These are phyloP conservation scores for Hybos culiciformis DNA, from an alignment of 2,888 invertebrate species.

Conservation along the genomic window DNA sequence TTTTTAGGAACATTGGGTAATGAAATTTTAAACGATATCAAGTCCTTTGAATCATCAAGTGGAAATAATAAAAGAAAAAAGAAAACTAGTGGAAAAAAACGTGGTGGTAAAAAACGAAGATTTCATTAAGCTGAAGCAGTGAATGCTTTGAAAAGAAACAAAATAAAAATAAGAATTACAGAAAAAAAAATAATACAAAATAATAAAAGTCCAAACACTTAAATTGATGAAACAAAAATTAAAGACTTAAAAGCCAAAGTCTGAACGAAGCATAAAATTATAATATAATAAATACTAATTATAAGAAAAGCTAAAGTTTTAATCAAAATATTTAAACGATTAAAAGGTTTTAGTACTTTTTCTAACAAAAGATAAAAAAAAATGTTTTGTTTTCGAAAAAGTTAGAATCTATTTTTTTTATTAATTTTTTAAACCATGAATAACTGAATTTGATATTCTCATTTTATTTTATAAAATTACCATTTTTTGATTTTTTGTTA, in stretches of 20 bases:
- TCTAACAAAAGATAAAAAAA: too few species aligned
- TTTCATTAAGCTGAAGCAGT: constrained; percentile 24
- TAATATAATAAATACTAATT: constrained; percentile 5
- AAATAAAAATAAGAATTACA: neutral
- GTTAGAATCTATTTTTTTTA: too few species aligned
- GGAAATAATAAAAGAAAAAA: constrained; percentile 36
- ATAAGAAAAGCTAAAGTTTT: neutral
- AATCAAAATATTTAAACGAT: neutral
- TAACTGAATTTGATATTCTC: too few species aligned
- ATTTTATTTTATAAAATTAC: too few species aligned
- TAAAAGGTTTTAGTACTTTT: neutral
- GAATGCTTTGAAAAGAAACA: constrained; percentile 6
- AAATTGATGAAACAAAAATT: constrained; percentile 8
- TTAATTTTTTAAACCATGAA: too few species aligned
- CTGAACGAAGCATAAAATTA: constrained; percentile 14
- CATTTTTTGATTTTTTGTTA: too few species aligned
- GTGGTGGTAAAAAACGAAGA: constrained; percentile 40
- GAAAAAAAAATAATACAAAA: constrained; percentile 9
- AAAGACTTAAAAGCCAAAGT: constrained; percentile 11
- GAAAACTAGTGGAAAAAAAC: constrained; percentile 30
- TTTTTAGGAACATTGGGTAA: constrained; percentile 49
- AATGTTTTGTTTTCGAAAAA: too few species aligned
- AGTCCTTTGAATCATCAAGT: constrained; percentile 35
- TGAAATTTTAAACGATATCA: constrained; percentile 54
- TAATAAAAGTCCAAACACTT: constrained; percentile 6